These are phyloP conservation scores for Oeneis ivallda DNA, from an alignment of 2,888 invertebrate genomes.

Conservation along the genomic window DNA sequence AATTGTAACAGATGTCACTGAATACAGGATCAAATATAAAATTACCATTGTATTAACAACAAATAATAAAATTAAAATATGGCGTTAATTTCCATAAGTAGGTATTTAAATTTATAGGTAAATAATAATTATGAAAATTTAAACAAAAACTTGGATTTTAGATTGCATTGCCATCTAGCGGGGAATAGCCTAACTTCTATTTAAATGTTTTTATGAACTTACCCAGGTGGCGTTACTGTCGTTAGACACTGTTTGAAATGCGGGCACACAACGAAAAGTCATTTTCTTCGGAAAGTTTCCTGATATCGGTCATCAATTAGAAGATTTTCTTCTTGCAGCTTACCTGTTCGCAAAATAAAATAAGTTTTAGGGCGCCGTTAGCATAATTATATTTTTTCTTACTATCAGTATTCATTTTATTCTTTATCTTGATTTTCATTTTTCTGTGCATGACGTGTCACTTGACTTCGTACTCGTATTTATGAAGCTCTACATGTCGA, in stretches of 20 bases:
- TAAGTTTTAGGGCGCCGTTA: background rate
- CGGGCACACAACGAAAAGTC: slow-evolving; percentile 86
- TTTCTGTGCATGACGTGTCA: too few species aligned
- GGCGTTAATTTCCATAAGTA: background rate
- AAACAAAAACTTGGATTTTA: background rate
- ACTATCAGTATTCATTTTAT: too few species aligned
- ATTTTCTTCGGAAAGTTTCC: slow-evolving; percentile 68
- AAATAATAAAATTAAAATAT: background rate
- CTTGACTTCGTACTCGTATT: too few species aligned
- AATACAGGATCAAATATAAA: background rate
- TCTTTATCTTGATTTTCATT: too few species aligned
- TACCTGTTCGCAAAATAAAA: slow-evolving; percentile 71
- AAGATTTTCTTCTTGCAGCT: slow-evolving; percentile 80
- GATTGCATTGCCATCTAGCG: slow-evolving; percentile 50
- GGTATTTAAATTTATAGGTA: background rate
- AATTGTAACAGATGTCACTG: background rate
- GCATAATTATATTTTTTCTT: too few species aligned
- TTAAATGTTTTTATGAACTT: slow-evolving; percentile 59
- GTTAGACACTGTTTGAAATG: slow-evolving; percentile 84
- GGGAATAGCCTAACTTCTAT: slow-evolving; percentile 39
- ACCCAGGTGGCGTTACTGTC: slow-evolving; percentile 86
- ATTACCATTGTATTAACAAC: background rate
- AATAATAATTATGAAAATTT: background rate
- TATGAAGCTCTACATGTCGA: too few species aligned
- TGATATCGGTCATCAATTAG: slow-evolving; percentile 51